Evolutionary conservation across 1,140 invertebrate genomes (phyloP), one percentile per base, ranked within the genome.

Genomic region (Hetaerina americana): DNA sequence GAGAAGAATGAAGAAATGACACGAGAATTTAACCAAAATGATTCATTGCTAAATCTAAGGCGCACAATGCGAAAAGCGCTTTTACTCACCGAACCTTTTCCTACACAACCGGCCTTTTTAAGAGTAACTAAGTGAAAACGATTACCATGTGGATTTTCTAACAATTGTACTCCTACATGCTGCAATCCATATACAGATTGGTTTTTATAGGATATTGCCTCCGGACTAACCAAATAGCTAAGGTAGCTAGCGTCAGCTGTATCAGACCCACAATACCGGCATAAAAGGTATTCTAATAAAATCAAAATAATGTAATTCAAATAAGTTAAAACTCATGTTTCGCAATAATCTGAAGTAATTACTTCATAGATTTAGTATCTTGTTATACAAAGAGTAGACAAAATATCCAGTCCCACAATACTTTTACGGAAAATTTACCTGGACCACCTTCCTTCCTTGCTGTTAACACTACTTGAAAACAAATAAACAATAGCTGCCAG

Each of bases 191-290:
- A 85, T 70, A 85, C 72, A 71, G 81, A 82, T 75, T 83, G 79
- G 75, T 83, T 82, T 22, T 78, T 76, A 69, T 75, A 76, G 71
- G 81, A 80, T 31, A 72, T 71, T 40, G 82, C 80, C 69, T 80
- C 78, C 25, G 83, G 81, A 75, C 84, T 84, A n/a, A 57, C 40
- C 68, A 78, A 70, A 77, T 81, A 80, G 76, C 77, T 83, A 26
- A 82, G 77, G 73, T 84, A 81, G 77, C 79, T 75, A 26, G 82
- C 80, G 76, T 84, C 82, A 0, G 80, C 83, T 70, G 84, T 75
- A 73, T 85, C 83, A 73, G 80, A 79, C 15, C 84, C 84, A 75
- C 84, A 85, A 78, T 82, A 78, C 66, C 83, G 80, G 75, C 84
- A 85, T 8, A 85, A 73, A 68, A 85, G 76, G 70, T 81, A 77